Evolutionary conservation across 1,140 invertebrate genomes (phyloP).

Genomic region (Drosophila saltans): DNA sequence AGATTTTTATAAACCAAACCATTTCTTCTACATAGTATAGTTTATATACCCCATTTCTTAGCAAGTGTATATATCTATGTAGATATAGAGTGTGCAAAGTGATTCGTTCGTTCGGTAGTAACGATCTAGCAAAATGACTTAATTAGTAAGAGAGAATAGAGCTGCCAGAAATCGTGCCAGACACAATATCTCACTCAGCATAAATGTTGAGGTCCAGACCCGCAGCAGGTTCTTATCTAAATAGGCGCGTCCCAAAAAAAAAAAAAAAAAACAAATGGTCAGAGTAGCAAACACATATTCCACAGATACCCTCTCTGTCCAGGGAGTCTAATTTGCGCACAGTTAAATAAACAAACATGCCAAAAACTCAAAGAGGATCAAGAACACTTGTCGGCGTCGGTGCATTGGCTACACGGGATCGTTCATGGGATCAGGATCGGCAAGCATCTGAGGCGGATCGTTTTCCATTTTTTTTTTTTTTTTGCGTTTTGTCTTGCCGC

Average conservation of each 20-base stretch:
- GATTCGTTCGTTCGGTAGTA: slow-evolving; percentile 41
- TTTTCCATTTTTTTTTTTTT: neutral
- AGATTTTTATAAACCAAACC: too few relatives aligned
- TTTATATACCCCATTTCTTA: too few relatives aligned
- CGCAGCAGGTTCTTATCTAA: slow-evolving; percentile 59
- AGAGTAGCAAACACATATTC: slow-evolving; percentile 58
- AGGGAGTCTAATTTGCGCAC: slow-evolving; percentile 77
- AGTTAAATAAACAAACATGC: slow-evolving; percentile 79
- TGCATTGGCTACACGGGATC: neutral
- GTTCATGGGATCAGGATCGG: neutral
- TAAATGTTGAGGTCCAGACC: slow-evolving; percentile 39
- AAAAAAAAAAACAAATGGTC: slow-evolving; percentile 62
- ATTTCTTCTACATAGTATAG: too few relatives aligned
- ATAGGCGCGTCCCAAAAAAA: slow-evolving; percentile 74
- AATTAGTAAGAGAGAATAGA: slow-evolving; percentile 51
- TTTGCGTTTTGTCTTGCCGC: slow-evolving; percentile 50
- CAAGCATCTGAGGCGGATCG: slow-evolving; percentile 50
- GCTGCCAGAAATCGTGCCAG: slow-evolving; percentile 11
- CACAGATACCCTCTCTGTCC: slow-evolving; percentile 9
- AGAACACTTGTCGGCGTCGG: slow-evolving; percentile 52
- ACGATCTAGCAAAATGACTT: slow-evolving; percentile 79
- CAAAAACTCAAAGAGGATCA: slow-evolving; percentile 21
- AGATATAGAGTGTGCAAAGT: neutral
- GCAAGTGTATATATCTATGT: too few relatives aligned
- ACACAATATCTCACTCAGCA: slow-evolving; percentile 59